Conservation (phyloP, 2,113 vertebrate species). For the Hypomesus transpacificus region DNA sequence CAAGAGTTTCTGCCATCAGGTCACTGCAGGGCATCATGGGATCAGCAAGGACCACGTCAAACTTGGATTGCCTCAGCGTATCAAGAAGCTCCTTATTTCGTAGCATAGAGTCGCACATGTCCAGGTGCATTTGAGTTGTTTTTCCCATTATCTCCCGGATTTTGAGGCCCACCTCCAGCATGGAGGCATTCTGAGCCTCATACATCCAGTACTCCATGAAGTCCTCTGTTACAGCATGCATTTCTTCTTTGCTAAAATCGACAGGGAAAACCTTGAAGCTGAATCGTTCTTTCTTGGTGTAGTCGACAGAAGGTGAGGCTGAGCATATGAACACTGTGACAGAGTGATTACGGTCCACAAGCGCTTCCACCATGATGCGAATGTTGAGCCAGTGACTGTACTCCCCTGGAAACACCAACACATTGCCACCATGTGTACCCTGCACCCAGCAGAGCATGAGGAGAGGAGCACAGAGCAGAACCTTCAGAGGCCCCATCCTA, state of each 20-base stretch:
- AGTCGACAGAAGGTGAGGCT: constrained; percentile 58
- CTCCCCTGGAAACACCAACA: constrained; percentile 76
- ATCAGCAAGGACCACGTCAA: constrained; percentile 57
- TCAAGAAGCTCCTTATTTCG: not conserved
- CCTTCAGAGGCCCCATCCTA: constrained; percentile 2
- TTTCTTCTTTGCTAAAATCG: constrained; percentile 8
- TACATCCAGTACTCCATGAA: constrained; percentile 39
- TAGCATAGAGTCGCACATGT: not conserved
- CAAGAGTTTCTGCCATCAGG: constrained; percentile 54
- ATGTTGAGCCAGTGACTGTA: constrained; percentile 81
- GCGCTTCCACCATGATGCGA: constrained; percentile 64
- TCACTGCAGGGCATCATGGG: constrained; percentile 36
- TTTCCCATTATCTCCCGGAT: not conserved
- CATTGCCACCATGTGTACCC: constrained; percentile 47
- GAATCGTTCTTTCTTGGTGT: constrained; percentile 22
- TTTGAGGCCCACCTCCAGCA: not conserved
- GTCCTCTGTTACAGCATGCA: not conserved
- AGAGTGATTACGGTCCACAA: constrained; percentile 65
- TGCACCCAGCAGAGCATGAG: not conserved
- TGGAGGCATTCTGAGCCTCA: not conserved
- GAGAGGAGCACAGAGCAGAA: not conserved
- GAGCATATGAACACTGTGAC: constrained; percentile 66
- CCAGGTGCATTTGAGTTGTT: not conserved
- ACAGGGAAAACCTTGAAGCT: constrained; percentile 27
- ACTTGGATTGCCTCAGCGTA: not conserved